A percentile compares a stretch with the other conserved stretches of the same genome.
phyloP scores from a whole-genome alignment of 2,888 invertebrate genomes.

The Arctia plantaginis region DNA sequence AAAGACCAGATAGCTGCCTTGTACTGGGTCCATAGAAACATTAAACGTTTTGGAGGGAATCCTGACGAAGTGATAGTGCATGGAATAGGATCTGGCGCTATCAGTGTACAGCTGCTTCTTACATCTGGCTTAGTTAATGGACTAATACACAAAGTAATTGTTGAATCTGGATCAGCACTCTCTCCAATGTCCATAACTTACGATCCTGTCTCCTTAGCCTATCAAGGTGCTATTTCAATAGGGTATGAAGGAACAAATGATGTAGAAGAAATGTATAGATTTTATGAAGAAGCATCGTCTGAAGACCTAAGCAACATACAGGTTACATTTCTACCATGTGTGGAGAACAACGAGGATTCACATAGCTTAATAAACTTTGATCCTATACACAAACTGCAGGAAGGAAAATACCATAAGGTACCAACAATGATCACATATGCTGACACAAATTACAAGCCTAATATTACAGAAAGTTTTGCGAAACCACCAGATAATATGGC shows the following conservation, averaged over 20 bases:
- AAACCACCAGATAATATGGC: slow-evolving; percentile 60
- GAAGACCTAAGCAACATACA: slow-evolving; percentile 55
- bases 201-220: slow-evolving; percentile 63
- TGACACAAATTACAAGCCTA: slow-evolving; percentile 57
- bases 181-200: slow-evolving; percentile 67
- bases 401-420: slow-evolving; percentile 62
- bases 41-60: slow-evolving; percentile 75
- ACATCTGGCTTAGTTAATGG: slow-evolving; percentile 67
- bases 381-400: slow-evolving; percentile 61
- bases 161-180: slow-evolving; percentile 77
- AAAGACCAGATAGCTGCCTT: slow-evolving; percentile 80
- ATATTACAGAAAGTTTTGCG: slow-evolving; percentile 54
- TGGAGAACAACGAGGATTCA: slow-evolving; percentile 56
- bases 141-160: slow-evolving; percentile 71
- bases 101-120: slow-evolving; percentile 69
- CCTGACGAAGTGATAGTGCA: slow-evolving; percentile 72
- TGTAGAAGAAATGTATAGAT: slow-evolving; percentile 56
- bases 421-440: slow-evolving; percentile 70
- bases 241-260: slow-evolving; percentile 66
- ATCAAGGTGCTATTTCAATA: slow-evolving; percentile 76
- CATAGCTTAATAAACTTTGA: slow-evolving; percentile 65
- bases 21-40: slow-evolving; percentile 79
- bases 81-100: slow-evolving; percentile 75
- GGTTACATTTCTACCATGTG: slow-evolving; percentile 66
- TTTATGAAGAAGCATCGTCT: slow-evolving; percentile 57